Base-by-base conservation (phyloP, 2,797 vertebrate genomes). In the Aphelocoma californica region DNA sequence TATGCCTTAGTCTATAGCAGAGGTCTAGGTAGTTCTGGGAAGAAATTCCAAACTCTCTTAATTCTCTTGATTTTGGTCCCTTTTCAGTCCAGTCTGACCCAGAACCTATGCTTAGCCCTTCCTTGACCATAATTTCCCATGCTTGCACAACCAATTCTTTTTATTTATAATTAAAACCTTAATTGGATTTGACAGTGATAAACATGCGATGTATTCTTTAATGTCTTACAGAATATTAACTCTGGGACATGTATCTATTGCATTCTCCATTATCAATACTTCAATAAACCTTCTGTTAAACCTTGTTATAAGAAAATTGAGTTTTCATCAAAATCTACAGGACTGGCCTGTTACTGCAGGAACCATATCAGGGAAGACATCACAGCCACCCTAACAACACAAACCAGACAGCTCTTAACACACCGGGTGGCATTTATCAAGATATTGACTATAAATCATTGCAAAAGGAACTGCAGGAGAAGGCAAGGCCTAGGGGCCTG, bases 251-350 rank as follows among this genome's bases (percentile, higher is more conserved):
- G 3, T 28, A 81, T 45, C 71, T 88, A 77, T 56, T 48, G 69
- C 34, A 32, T 78, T 79, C 78, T 82, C 48, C 26, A 7, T 64
- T 93, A 95, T 94, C 95, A 79, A 97, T 94, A 96, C 58, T 88
- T 77, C 88, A 77, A 97, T 96, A 97, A 84, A 64, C 45, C 83
- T 91, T 57, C 87, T 62, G 67, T 92, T 96, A 96, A 88, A 86
- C 36, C 90, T 91, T 62, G 47, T 94, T 94, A 92, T 38, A 93
- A 91, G 91, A 91, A 96, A 95, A 95, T 84, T 93, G 95, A 96
- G 81, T 95, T 97, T 95, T 84, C 90, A 91, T 89, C 31, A n/a
- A 87, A 95, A 92, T 88, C 80, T 90, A 44, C 86, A 91, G 69
- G 47, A 57, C 51, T 40, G 17, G 44, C 38, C 81, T 84, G 20